Evolutionary conservation across 1,140 invertebrate genomes (phyloP).

Genomic region (Gryon sp.): DNA sequence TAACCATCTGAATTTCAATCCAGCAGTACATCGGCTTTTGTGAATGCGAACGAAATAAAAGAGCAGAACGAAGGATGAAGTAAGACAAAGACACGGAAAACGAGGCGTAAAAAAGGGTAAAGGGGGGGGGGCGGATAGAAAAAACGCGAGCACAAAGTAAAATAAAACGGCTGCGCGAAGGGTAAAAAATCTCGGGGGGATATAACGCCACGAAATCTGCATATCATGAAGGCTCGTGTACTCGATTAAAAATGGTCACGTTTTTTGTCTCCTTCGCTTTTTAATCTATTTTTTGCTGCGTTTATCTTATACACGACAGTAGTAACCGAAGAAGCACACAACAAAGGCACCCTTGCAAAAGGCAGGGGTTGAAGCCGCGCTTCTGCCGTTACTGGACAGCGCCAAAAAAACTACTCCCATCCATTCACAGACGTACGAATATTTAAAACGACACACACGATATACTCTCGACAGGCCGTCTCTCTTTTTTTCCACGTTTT

Average conservation of each 20-base stretch:
- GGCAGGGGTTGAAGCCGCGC: constrained; percentile 47
- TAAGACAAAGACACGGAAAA: constrained; percentile 41
- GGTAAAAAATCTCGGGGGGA: constrained; percentile 55
- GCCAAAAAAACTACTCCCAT: constrained; percentile 54
- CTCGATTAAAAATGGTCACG: constrained; percentile 64
- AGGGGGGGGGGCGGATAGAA: constrained; percentile 1
- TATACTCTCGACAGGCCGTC: constrained; percentile 4
- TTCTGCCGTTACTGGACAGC: constrained; percentile 49
- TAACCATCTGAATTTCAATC: too few relatives aligned
- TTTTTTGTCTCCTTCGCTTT: constrained; percentile 61
- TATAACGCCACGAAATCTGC: constrained; percentile 60
- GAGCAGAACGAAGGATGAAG: constrained; percentile 12
- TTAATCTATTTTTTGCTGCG: constrained; percentile 63
- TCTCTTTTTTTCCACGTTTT: constrained; percentile 45
- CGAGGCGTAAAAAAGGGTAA: constrained; percentile 24
- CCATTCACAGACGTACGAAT: constrained; percentile 56
- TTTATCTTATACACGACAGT: constrained; percentile 61
- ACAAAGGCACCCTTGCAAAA: constrained; percentile 57
- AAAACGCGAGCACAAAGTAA: constrained; percentile 23
- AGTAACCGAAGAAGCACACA: constrained; percentile 60
- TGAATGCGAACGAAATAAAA: constrained; percentile 26
- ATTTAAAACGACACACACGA: constrained; percentile 35
- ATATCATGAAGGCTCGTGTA: constrained; percentile 61
- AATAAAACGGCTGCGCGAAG: constrained; percentile 43
- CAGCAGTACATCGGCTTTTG: too few relatives aligned